phyloP scores from a whole-genome alignment of 2,113 vertebrate genomes.

The Labrus mixtus region DNA sequence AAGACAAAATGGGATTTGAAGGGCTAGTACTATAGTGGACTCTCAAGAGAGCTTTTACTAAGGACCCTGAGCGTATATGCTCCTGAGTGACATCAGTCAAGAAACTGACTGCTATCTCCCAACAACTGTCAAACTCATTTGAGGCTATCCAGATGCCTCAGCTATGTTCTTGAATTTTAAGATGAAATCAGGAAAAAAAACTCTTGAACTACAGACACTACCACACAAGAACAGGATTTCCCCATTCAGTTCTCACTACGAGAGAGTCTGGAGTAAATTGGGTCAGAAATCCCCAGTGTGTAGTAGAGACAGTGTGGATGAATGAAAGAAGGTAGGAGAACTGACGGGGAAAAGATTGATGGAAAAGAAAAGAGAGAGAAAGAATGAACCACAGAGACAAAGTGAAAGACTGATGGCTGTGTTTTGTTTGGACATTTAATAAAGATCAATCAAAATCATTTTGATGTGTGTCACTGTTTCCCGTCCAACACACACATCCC shows the following conservation, averaged over 20 bases:
- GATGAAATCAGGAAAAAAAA: conserved; percentile 27
- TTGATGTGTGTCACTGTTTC: conserved; percentile 24
- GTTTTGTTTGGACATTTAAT: conserved; percentile 30
- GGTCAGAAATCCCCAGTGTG: conserved; percentile 24
- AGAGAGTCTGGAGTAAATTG: conserved; percentile 38
- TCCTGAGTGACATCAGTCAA: not conserved
- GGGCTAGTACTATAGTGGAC: not conserved
- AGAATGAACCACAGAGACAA: conserved; percentile 28
- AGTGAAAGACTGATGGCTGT: conserved; percentile 24
- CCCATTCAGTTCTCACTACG: not conserved
- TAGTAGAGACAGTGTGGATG: not conserved
- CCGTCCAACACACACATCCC: conserved; percentile 1
- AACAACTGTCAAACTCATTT: not conserved
- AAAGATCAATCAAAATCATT: conserved; percentile 36
- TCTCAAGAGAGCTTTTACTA: not conserved
- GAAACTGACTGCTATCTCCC: not conserved
- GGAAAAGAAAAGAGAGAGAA: not conserved
- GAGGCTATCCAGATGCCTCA: conserved; percentile 2
- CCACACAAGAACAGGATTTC: not conserved
- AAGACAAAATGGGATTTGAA: not conserved
- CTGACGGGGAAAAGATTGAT: not conserved
- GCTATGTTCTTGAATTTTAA: not conserved
- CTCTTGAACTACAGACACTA: conserved; percentile 11
- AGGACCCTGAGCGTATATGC: not conserved
- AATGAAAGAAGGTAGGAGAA: not conserved